Base-by-base conservation (phyloP, 2,113 vertebrate genomes). In the Percopsis transmontana region DNA sequence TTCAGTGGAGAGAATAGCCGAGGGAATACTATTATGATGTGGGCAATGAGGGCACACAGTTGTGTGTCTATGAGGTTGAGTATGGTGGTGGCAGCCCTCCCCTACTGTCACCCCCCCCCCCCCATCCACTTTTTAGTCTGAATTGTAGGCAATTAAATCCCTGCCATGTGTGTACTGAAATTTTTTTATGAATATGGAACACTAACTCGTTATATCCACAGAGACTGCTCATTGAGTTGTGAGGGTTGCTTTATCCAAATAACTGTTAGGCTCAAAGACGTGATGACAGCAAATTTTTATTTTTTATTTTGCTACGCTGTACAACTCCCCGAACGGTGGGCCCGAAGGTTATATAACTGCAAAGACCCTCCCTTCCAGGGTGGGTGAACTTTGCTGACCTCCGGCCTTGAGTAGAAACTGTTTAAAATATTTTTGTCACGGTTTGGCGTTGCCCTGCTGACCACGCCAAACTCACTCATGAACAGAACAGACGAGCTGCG, bases 161-260 rank as follows among this genome's bases (percentile, higher is more conserved):
- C 63, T n/a, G 48, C 70, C 68, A 64, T 85, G 71, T 72, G 69
- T 81, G 73, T n/a, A 74, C 72, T 80, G 53, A 62, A 3, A 62
- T 64, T 72, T 80, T 65, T 70, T 86, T 70, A 91, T 91, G 87
- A 91, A 91, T 89, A 91, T 91, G 88, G 78, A 91, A 87, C 76
- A 71, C 73, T 56, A 64, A 75, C 69, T 73, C n/a, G 74, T 68
- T 70, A 79, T 39, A 63, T 87, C 86, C 48, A 5, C 33, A 3
- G 87, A 88, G 89, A 87, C 75, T 10, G 33, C 70, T 74, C 70
- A 58, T 60, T 20, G 79, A 83, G 67, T 88, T 90, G 83, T 85
- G 72, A 90, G 79, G 74, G 57, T 74, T 77, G 66, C 61, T 78
- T 80, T 75, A 73, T 84, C 62, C 70, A 78, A 86, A 87, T 85